Evolutionary conservation across 2,888 invertebrate genomes (phyloP).

Genomic region (Leucoma salicis): DNA sequence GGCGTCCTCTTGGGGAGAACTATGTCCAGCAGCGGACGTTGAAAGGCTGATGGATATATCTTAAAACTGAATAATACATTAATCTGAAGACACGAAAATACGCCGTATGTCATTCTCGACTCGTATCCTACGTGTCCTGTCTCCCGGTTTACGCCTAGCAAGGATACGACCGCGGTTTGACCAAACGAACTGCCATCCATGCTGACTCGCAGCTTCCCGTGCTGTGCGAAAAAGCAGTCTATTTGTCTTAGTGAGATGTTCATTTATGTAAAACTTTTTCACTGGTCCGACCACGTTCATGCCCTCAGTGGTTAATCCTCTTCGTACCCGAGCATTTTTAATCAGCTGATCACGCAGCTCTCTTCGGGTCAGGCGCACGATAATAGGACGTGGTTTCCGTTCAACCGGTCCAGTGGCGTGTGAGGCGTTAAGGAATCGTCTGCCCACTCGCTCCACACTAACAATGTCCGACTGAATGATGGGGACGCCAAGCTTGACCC

Average conservation of each 20-base stretch:
- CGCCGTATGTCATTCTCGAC: not conserved
- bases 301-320: too few species aligned
- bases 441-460: slow-evolving; percentile 5
- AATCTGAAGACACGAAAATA: too few species aligned
- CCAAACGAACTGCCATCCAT: slow-evolving; percentile 3
- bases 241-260: too few species aligned
- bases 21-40: too few species aligned
- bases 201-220: slow-evolving; percentile 1
- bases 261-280: too few species aligned
- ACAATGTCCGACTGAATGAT: slow-evolving; percentile 8
- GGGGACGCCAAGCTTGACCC: not conserved
- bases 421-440: not conserved
- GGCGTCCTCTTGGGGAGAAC: too few species aligned
- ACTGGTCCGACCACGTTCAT: too few species aligned
- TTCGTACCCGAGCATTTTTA: slow-evolving; percentile 14
- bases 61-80: too few species aligned
- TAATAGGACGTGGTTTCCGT: slow-evolving; percentile 4
- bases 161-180: slow-evolving; percentile 2
- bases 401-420: not conserved
- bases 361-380: slow-evolving; percentile 14
- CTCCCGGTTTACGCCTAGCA: not conserved
- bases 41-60: too few species aligned
- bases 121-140: not conserved
- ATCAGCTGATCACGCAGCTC: slow-evolving; percentile 16
- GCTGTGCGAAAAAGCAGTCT: slow-evolving; percentile 15